Conservation (phyloP, 2,113 vertebrate genomes). For the Caloenas nicobarica region DNA sequence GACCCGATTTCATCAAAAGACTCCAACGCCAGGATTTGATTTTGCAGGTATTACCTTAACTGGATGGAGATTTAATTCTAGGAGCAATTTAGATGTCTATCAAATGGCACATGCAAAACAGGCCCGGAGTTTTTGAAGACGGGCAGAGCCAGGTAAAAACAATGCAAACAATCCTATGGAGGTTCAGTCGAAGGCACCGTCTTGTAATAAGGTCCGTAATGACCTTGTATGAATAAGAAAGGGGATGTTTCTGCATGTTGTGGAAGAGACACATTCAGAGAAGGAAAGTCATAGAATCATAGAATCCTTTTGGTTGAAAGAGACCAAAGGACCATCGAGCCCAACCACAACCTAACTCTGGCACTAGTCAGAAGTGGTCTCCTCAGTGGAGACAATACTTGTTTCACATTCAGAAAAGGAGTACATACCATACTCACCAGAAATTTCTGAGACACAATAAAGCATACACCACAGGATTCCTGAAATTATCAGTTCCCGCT, state of each 20-base stretch:
- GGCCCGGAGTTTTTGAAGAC: not conserved
- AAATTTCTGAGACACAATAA: not conserved
- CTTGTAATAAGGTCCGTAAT: not conserved
- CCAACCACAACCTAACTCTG: too few species aligned
- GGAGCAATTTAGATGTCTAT: not conserved
- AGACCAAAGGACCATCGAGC: too few species aligned
- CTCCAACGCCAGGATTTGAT: not conserved
- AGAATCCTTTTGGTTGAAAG: too few species aligned
- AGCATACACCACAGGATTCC: not conserved
- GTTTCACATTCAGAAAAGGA: not conserved
- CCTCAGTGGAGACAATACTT: not conserved
- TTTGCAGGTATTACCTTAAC: not conserved
- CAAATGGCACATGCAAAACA: not conserved
- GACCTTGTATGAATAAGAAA: not conserved
- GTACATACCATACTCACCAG: not conserved
- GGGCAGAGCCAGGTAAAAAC: not conserved
- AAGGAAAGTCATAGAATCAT: not conserved
- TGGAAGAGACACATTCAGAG: not conserved
- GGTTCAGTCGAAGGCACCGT: fast-evolving
- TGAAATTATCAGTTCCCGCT: not conserved
- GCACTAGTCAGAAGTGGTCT: not conserved
- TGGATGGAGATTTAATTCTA: not conserved
- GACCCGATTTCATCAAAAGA: not conserved
- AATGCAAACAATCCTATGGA: not conserved
- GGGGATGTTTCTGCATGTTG: not conserved